Base-by-base conservation (phyloP, 1,140 invertebrate species). In the Mercenaria mercenaria region DNA sequence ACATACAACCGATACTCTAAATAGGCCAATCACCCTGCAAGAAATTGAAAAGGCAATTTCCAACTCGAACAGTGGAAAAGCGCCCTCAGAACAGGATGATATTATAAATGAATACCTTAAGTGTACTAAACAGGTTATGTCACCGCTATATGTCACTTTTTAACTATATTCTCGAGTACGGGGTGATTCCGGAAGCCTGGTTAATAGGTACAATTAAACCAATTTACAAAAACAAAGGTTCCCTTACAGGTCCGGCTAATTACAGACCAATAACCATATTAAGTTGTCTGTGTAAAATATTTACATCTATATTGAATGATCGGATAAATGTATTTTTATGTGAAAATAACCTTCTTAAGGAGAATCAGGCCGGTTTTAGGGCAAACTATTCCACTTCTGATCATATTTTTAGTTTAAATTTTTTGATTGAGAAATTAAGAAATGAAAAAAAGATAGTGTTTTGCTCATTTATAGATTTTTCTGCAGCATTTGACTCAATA, bases 151-250 rank as follows among this genome's bases (percentile, higher is more conserved):
- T 11, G n/a, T 77, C 59, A 52, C 29, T 90, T 2, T 90, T 90
- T 69, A 91, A 91, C 29, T 77, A 67, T n/a, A 84, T 91, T 26
- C 83, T 87, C 34, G 79, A 90, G 43, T 41, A 29, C 39, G 81
- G 81, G 20, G 79, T 79, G 0, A 59, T 90, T 18, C 83, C 61
- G 20, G 59, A 82, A 39, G 37, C 29, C 61, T 91, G 88, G 83
- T 34, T 69, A 34, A 47, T 67, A 32, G 88, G 76, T 69, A 81
- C 74, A 18, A 90, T 91, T n/a, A 32, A 52, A 20, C 88, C 88
- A 18, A 59, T 92, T 34, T 88, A 43, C 50, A 92, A 90, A 79
- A 82, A 90, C 41, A 92, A 90, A 84, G 89, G 89, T 26, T 56
- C 39, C 23, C 32, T 15, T n/a, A 11, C 20, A 6, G 32, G 32